Conservation (phyloP, 92 coral and sea anemone genomes). For the Palythoa grandis region DNA sequence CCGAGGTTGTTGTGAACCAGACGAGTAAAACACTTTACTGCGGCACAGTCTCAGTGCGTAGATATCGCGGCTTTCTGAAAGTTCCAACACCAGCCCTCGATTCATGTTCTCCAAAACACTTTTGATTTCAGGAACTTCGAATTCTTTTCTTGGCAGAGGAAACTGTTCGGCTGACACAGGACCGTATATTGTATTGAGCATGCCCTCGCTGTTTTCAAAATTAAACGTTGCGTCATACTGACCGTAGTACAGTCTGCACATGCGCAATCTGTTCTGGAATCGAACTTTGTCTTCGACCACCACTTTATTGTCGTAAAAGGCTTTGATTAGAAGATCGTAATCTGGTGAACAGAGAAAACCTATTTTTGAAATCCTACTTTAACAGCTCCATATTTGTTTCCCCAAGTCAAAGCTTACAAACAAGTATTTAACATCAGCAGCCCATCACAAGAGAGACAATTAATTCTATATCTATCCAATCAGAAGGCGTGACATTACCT, state of each 20-base stretch:
- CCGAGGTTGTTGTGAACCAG: conserved; percentile 54
- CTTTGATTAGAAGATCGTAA: conserved; percentile 35
- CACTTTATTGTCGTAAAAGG: conserved; percentile 28
- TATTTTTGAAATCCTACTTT: background rate
- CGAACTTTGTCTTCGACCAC: conserved; percentile 40
- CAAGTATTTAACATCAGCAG: too few species aligned
- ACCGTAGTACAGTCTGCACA: conserved; percentile 63
- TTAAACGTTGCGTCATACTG: conserved; percentile 22
- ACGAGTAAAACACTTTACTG: conserved; percentile 67
- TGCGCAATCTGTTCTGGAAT: conserved; percentile 54
- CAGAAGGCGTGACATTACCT: too few species aligned
- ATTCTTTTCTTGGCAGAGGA: conserved; percentile 56
- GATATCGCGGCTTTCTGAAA: conserved; percentile 62
- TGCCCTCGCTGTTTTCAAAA: background rate
- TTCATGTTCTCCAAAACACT: conserved; percentile 63
- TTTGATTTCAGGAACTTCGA: conserved; percentile 51
- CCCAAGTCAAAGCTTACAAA: too few species aligned
- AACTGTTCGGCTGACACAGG: conserved; percentile 65
- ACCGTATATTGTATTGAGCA: conserved; percentile 54
- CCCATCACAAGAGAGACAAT: too few species aligned
- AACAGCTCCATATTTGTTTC: background rate
- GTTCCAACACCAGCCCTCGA: conserved; percentile 75
- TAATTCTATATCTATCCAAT: too few species aligned
- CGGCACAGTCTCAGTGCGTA: conserved; percentile 65
- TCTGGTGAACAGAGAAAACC: background rate